A percentile compares a stretch with the other conserved stretches of the same genome.
phyloP scores from a whole-genome alignment of 2,888 invertebrate genomes.

The Halictus ligatus region DNA sequence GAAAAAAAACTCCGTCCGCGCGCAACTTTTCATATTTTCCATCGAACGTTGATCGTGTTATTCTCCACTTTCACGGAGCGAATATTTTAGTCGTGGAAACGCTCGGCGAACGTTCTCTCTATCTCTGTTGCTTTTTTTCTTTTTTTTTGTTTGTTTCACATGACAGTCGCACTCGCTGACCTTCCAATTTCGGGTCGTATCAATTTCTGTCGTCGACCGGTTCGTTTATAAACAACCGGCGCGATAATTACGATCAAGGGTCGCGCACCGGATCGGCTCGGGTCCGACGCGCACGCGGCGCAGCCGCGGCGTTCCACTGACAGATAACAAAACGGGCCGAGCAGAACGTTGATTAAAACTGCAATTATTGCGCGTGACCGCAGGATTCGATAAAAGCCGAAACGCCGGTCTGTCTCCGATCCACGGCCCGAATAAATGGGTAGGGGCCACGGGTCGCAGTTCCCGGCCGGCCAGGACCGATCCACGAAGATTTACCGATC shows the following conservation, averaged over 20 bases:
- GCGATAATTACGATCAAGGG: constrained; percentile 71
- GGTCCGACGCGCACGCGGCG: constrained; percentile 13
- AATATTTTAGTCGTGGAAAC: constrained; percentile 2
- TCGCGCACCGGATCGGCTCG: constrained; percentile 20
- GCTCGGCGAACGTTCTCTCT: neutral
- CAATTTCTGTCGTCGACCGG: constrained; percentile 63
- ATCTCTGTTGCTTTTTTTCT: constrained; percentile 1
- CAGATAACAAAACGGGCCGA: constrained; percentile 66
- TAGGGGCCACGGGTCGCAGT: constrained; percentile 31
- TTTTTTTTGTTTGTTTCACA: neutral
- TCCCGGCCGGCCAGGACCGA: constrained; percentile 26
- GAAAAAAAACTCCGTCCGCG: constrained; percentile 1
- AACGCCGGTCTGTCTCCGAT: constrained; percentile 59
- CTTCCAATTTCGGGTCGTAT: constrained; percentile 67
- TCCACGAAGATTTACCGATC: constrained; percentile 57
- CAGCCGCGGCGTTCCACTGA: constrained; percentile 65
- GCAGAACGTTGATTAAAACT: constrained; percentile 76
- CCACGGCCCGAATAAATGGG: constrained; percentile 52
- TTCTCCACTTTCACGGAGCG: constrained; percentile 50
- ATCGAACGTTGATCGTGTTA: constrained; percentile 54
- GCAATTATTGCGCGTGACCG: constrained; percentile 74
- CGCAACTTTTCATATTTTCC: constrained; percentile 29
- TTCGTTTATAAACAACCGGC: constrained; percentile 64
- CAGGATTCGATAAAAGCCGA: constrained; percentile 74
- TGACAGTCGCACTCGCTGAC: constrained; percentile 44